Conservation (phyloP, 2,888 invertebrate genomes). For the Chironomus tentans region DNA sequence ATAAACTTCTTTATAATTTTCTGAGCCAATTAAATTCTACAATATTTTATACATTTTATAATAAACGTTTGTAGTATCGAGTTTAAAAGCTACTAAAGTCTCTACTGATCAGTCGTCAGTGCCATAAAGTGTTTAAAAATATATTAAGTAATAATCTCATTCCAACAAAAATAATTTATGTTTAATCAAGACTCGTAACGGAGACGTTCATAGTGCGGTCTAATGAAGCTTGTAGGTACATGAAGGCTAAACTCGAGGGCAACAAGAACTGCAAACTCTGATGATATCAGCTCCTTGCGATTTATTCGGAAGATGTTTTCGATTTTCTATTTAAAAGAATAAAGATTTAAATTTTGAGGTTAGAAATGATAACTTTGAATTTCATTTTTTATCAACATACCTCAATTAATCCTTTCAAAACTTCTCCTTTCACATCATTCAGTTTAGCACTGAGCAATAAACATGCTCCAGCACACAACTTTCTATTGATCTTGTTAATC, state of each 20-base stretch:
- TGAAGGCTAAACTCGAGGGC: conserved; percentile 91
- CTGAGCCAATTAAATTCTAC: too few species aligned
- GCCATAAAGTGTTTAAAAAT: too few species aligned
- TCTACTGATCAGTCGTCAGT: too few species aligned
- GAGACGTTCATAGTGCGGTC: conserved; percentile 90
- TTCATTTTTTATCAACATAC: conserved; percentile 43
- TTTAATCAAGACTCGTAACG: conserved; percentile 3
- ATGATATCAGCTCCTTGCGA: conserved; percentile 79
- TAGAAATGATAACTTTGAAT: too few species aligned
- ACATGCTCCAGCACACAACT: conserved; percentile 91
- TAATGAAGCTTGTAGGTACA: conserved; percentile 82
- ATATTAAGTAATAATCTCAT: too few species aligned
- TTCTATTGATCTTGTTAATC: conserved; percentile 91
- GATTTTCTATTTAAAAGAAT: conserved; percentile 57
- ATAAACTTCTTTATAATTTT: too few species aligned
- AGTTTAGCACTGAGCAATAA: conserved; percentile 89
- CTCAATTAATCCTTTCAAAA: conserved; percentile 79
- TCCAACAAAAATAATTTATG: too few species aligned
- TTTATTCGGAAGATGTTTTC: conserved; percentile 85
- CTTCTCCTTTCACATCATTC: conserved; percentile 90
- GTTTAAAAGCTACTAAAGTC: too few species aligned
- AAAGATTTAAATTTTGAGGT: conserved; percentile 5
- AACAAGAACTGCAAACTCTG: conserved; percentile 90
- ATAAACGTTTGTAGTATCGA: too few species aligned
- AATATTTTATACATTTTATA: too few species aligned